These are phyloP conservation scores for Augochlorella aurata DNA, from an alignment of 2,888 invertebrate species.

Conservation along the genomic window DNA sequence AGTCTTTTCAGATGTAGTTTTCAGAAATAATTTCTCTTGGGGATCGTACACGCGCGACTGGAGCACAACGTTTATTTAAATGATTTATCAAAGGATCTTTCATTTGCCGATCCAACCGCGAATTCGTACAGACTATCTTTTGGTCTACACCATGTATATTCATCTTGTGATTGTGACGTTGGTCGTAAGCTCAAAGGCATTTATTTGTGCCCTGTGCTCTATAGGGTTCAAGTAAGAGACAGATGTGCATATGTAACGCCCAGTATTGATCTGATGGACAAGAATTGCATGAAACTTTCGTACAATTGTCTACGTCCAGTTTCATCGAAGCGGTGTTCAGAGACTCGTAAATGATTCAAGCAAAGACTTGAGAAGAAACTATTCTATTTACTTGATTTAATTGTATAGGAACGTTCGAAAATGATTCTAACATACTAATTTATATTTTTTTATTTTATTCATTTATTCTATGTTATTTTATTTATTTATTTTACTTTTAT, in stretches of 20 bases:
- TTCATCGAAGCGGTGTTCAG: not conserved
- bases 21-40: conserved; percentile 46
- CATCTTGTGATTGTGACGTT: not conserved
- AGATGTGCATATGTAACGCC: not conserved
- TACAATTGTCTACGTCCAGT: not conserved
- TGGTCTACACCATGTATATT: not conserved
- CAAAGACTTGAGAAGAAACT: too few relatives aligned
- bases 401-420: too few relatives aligned
- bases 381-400: too few relatives aligned
- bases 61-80: not conserved
- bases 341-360: too few relatives aligned
- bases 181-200: not conserved
- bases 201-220: not conserved
- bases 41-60: conserved; percentile 8
- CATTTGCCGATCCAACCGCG: conserved; percentile 15
- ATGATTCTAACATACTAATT: too few relatives aligned
- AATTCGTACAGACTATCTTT: not conserved
- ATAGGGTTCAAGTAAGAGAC: not conserved
- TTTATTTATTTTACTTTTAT: too few relatives aligned
- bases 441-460: too few relatives aligned
- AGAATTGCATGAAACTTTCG: not conserved
- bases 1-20: conserved; percentile 29
- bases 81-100: conserved; percentile 40
- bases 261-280: not conserved
- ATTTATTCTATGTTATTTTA: too few relatives aligned